Base-by-base conservation (phyloP, 2,888 invertebrate genomes). In the Pachymerium ferrugineum region DNA sequence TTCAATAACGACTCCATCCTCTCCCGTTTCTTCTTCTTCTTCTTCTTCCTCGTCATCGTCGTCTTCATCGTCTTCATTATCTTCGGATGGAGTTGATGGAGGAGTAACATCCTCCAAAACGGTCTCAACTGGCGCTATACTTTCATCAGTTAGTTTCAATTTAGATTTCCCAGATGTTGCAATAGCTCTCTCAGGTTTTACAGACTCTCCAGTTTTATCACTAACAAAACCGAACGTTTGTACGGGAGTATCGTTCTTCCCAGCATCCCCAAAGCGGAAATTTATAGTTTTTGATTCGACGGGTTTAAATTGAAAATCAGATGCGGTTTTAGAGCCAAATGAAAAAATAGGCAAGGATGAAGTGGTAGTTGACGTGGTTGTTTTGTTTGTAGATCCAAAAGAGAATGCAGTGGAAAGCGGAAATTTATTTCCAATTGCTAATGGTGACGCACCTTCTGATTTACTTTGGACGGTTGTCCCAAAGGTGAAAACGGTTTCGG, bases 91-190 rank as follows among this genome's bases (percentile, higher is more conserved):
- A n/a, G 76, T 77, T 12, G 76, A 76, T 8, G 77, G 77, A 16
- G 77, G 77, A n/a, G 76, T 77, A 10, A 77, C 74, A 71, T 77
- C 77, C 62, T 77, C 77, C 54, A 77, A 28, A 14, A 38, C 42
- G 22, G 71, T 31, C 28, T 62, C 62, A 10, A 62, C 62, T 10
- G 31, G 19, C 10, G 30, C 19, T n/a, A 25, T 30, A 10, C 10
- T 31, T 31, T 69, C 22, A 16, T 71, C 71, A 30, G 1, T 33
- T 12, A 30, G 28, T 31, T 69, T 69, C 14, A 69, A 30, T 31
- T 69, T 33, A 14, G 30, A 28, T 33, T 30, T 69, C 1, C 25
- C 62, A 1, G 62, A 62, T 14, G 62, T 62, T n/a, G 62, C 62
- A 12, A 62, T 62, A 10, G 28, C 62, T 0, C 62, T 22, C 14